Evolutionary conservation across 53 echinoderm and acorn worm species (phyloP).

Genomic region (Paracentrotus lividus): DNA sequence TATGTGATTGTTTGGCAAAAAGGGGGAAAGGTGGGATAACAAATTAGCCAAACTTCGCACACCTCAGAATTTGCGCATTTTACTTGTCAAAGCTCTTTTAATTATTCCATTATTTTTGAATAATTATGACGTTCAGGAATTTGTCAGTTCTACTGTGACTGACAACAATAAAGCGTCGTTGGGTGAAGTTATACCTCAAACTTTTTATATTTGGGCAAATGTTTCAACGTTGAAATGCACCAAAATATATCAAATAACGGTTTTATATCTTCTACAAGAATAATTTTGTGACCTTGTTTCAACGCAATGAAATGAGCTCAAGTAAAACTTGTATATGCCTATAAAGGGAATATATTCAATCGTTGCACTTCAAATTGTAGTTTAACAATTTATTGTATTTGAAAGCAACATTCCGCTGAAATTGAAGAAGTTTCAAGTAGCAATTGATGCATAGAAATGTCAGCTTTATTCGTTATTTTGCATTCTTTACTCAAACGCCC

Average conservation of each 20-base stretch:
- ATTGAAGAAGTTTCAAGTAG: not conserved
- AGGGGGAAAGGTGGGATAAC: not conserved
- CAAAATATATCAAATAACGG: not conserved
- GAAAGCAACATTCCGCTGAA: not conserved
- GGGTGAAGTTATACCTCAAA: not conserved
- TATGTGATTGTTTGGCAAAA: not conserved
- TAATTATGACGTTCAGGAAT: not conserved
- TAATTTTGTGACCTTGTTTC: not conserved
- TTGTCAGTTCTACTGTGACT: not conserved
- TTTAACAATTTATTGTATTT: not conserved
- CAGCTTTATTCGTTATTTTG: not conserved
- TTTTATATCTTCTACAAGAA: not conserved
- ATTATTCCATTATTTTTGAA: not conserved
- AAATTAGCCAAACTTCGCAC: not conserved
- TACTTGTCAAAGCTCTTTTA: not conserved
- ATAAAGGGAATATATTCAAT: not conserved
- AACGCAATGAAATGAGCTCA: not conserved
- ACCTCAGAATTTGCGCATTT: not conserved
- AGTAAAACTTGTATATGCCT: not conserved
- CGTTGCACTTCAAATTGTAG: not conserved
- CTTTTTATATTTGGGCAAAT: not conserved
- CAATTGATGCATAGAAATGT: constrained; percentile 15
- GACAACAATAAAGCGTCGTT: not conserved
- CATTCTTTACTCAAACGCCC: not conserved
- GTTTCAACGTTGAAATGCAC: not conserved